Evolutionary conservation across 2,113 vertebrate genomes (phyloP), one percentile per base, ranked within the genome.

Genomic region (Australoheros scitulus): DNA sequence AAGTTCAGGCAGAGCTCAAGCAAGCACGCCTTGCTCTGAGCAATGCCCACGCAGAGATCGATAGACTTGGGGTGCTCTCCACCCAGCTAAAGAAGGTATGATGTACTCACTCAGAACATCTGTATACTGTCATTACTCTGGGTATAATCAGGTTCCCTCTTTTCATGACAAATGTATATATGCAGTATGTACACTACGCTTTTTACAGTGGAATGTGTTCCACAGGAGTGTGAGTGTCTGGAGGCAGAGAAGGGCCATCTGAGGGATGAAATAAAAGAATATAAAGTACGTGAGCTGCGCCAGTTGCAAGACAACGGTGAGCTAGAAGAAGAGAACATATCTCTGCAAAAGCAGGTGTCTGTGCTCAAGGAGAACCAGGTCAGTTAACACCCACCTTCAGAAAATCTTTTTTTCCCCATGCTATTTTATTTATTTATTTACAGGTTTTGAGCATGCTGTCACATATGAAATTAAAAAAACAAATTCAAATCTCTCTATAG

Each of bases 321-420:
- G 63, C 92, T 97, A 43, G 96, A 97, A 84, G 97, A 97, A 72
- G 97, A 97, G 91, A 97, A 97, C 91, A 96, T 94, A 79, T 96
- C 96, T 22, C 88, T 97, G 68, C 95, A 97, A 90, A 97, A 97
- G 84, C 96, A 97, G 82, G 95, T 97, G 63, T 97, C 96, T 18
- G 87, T 94, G 47, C 94, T 97, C 11, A 96, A 94, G 87, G 95
- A 97, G 90, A 97, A 95, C 87, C 96, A 97, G 96, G 96, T 97
- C 50, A 82, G 90, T 86, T 50, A 29, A 75, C 52, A 55, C 55
- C 26, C 38, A 29, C 43, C 64, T 50, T 29, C 41, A 29, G 22
- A 50, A 15, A 50, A 29, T 70, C 41, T 68, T 68, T 50, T 50
- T 68, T 41, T 20, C 11, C 2, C n/a, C 2, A 32, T 22, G 11